phyloP scores from a whole-genome alignment of 1,140 invertebrate genomes.

The Mercenaria mercenaria region DNA sequence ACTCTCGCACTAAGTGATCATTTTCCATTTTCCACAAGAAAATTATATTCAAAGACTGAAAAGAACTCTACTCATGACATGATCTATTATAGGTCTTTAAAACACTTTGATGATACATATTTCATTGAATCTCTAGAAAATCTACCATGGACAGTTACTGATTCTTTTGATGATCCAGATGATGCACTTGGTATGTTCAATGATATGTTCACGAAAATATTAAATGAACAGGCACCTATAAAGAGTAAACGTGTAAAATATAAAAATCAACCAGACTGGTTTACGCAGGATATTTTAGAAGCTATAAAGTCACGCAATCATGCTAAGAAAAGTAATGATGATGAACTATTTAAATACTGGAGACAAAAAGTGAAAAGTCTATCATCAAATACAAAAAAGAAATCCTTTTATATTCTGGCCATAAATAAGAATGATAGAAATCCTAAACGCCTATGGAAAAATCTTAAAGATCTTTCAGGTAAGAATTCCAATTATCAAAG shows the following conservation, averaged over 20 bases:
- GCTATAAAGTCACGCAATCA: not conserved
- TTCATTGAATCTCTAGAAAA: not conserved
- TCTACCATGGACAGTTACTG: not conserved
- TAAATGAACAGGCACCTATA: not conserved
- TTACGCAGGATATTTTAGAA: not conserved
- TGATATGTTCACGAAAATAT: not conserved
- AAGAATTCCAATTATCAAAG: not conserved
- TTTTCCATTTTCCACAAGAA: not conserved
- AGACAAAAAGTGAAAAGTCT: no score
- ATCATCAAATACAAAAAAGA: no score
- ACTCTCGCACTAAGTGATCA: not conserved
- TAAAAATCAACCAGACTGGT: constrained; percentile 1
- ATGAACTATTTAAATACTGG: not conserved
- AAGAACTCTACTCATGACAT: not conserved
- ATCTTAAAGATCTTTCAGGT: not conserved
- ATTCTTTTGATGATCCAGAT: not conserved
- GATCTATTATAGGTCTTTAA: not conserved
- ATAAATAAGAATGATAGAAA: not conserved
- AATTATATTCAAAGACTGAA: no score
- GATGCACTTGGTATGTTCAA: not conserved
- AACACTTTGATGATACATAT: not conserved
- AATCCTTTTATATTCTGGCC: not conserved
- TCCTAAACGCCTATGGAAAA: not conserved
- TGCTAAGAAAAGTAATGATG: not conserved
- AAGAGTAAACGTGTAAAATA: not conserved